Percentiles rank a stretch among this genome's conserved stretches.
These are phyloP conservation scores for Sericinus montela DNA, from an alignment of 2,888 invertebrate species.

Conservation along the genomic window DNA sequence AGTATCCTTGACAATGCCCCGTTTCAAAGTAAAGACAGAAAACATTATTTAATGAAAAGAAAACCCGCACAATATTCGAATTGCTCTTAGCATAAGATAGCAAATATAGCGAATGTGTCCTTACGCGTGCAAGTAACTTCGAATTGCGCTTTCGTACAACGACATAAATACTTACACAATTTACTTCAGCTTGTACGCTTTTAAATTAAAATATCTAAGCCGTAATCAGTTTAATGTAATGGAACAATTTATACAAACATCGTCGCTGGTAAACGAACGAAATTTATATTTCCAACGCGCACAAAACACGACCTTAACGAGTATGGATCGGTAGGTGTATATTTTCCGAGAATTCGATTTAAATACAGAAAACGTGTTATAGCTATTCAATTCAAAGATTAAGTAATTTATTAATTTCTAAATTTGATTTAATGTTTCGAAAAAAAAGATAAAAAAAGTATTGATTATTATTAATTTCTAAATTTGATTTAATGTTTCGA, in stretches of 20 bases:
- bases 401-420: not conserved
- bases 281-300: constrained; percentile 21
- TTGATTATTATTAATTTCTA: too few relatives aligned
- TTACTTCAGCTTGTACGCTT: constrained; percentile 33
- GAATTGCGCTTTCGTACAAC: constrained; percentile 27
- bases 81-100: too few relatives aligned
- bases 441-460: too few relatives aligned
- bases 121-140: constrained; percentile 24
- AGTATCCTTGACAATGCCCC: too few relatives aligned
- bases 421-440: too few relatives aligned
- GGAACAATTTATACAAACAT: constrained; percentile 22
- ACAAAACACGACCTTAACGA: constrained; percentile 13
- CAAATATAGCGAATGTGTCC: too few relatives aligned
- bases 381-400: not conserved
- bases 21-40: too few relatives aligned
- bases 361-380: not conserved
- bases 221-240: constrained; percentile 28
- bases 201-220: constrained; percentile 33
- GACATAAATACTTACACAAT: constrained; percentile 37
- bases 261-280: constrained; percentile 5
- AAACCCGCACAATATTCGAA: too few relatives aligned
- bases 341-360: not conserved
- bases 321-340: not conserved
- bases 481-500: too few relatives aligned
- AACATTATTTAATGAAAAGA: too few relatives aligned